phyloP scores from a whole-genome alignment of 2,797 vertebrate genomes.

The Myripristis jacobus region DNA sequence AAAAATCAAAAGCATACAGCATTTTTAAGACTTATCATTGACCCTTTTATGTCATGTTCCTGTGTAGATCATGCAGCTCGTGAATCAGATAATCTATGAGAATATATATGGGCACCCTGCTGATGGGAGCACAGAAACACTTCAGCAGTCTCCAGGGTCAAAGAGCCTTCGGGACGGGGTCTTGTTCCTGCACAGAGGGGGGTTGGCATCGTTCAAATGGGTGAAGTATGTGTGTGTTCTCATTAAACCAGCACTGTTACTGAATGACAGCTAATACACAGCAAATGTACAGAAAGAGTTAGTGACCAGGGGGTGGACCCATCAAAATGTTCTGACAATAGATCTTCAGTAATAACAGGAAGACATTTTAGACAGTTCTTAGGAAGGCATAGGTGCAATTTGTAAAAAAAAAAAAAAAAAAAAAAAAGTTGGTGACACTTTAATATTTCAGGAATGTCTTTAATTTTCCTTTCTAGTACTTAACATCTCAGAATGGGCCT shows the following conservation, averaged over 20 bases:
- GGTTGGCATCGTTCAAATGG: conserved; percentile 81
- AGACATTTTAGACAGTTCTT: too few relatives aligned
- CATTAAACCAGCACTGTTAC: neutral
- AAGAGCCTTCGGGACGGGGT: conserved; percentile 78
- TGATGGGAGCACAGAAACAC: conserved; percentile 38
- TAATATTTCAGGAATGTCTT: too few relatives aligned
- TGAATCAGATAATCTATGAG: conserved; percentile 83
- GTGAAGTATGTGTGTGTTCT: conserved; percentile 77
- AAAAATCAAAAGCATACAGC: too few relatives aligned
- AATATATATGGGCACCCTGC: conserved; percentile 74
- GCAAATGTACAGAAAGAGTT: neutral
- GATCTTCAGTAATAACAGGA: too few relatives aligned
- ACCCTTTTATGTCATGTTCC: conserved; percentile 18
- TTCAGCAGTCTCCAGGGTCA: conserved; percentile 26
- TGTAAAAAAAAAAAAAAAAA: too few relatives aligned
- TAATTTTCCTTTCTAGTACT: too few relatives aligned
- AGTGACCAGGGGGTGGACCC: neutral
- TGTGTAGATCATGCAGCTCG: conserved; percentile 82
- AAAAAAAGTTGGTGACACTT: too few relatives aligned
- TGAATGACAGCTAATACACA: neutral
- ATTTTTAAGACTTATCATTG: neutral
- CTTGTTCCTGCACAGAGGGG: conserved; percentile 79
- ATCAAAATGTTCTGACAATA: too few relatives aligned
- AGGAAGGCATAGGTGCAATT: too few relatives aligned
- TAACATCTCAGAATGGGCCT: too few relatives aligned